A percentile compares a stretch with the other conserved stretches of the same genome.
These are phyloP conservation scores for Casuarius casuarius DNA, from an alignment of 2,113 vertebrate genomes.

Conservation along the genomic window DNA sequence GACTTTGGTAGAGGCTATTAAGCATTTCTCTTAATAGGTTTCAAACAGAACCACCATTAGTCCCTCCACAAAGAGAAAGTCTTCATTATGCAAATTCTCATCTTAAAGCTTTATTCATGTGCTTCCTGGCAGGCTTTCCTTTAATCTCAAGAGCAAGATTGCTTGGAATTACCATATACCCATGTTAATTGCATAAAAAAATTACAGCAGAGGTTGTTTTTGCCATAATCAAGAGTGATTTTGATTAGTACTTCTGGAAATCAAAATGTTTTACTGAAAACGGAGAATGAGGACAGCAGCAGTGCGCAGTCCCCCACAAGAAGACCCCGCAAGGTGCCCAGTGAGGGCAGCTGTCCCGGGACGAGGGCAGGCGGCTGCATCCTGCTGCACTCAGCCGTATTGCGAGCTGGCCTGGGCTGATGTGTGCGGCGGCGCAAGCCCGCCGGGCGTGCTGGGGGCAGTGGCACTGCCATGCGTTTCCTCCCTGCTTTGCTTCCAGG, in stretches of 20 bases:
- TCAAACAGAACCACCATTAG: constrained; percentile 45
- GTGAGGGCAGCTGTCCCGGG: not conserved
- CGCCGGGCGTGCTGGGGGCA: too few relatives aligned
- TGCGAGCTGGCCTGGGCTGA: fast-evolving
- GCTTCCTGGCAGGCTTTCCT: constrained; percentile 81
- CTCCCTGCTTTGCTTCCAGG: not conserved
- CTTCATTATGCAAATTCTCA: constrained; percentile 83
- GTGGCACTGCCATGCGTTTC: not conserved
- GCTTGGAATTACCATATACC: constrained; percentile 82
- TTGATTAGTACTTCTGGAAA: constrained; percentile 80
- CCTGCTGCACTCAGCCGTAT: not conserved
- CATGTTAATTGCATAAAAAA: constrained; percentile 78
- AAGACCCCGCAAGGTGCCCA: not conserved
- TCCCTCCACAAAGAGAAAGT: constrained; percentile 53
- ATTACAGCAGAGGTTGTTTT: constrained; percentile 78
- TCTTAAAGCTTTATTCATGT: constrained; percentile 80
- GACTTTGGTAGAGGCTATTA: not conserved
- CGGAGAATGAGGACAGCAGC: not conserved
- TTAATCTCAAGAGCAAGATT: constrained; percentile 83
- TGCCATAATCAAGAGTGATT: constrained; percentile 80
- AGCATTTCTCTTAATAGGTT: constrained; percentile 22
- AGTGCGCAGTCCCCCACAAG: not conserved
- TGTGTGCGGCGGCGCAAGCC: not conserved
- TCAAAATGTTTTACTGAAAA: constrained; percentile 61
- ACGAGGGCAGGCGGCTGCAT: not conserved